Evolutionary conservation across 2,797 vertebrate species (phyloP).

Genomic region (Nyctalus aviator): DNA sequence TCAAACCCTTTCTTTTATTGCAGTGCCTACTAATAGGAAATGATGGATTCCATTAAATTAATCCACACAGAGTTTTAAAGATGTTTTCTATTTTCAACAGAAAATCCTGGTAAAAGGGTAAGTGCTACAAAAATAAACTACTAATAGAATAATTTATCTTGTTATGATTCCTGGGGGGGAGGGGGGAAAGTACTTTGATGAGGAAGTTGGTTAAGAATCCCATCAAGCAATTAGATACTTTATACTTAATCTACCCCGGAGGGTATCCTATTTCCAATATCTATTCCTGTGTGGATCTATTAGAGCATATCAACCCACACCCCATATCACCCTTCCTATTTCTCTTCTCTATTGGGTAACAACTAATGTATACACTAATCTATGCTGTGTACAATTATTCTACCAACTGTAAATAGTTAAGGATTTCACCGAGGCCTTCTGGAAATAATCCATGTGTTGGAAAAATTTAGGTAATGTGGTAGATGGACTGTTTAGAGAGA

Average conservation of each 20-base stretch:
- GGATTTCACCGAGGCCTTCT: background rate
- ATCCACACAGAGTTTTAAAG: background rate
- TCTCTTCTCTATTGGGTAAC: background rate
- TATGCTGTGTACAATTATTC: background rate
- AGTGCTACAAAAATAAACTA: conserved; percentile 11
- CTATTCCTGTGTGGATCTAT: background rate
- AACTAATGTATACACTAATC: background rate
- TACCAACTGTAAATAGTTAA: background rate
- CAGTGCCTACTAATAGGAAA: background rate
- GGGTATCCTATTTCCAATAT: background rate
- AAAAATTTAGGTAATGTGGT: background rate
- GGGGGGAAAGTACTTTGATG: background rate
- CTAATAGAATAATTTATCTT: background rate
- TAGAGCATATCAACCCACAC: background rate
- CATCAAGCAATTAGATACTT: background rate
- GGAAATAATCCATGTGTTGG: background rate
- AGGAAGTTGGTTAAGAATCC: background rate
- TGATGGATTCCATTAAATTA: background rate
- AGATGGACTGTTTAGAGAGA: background rate
- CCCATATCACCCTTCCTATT: background rate
- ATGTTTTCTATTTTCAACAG: background rate
- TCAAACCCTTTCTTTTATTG: background rate
- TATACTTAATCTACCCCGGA: background rate
- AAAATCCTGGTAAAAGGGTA: background rate
- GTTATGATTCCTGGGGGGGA: background rate